These are phyloP conservation scores for Ophiodon elongatus DNA, from an alignment of 2,113 vertebrate genomes.

Conservation along the genomic window DNA sequence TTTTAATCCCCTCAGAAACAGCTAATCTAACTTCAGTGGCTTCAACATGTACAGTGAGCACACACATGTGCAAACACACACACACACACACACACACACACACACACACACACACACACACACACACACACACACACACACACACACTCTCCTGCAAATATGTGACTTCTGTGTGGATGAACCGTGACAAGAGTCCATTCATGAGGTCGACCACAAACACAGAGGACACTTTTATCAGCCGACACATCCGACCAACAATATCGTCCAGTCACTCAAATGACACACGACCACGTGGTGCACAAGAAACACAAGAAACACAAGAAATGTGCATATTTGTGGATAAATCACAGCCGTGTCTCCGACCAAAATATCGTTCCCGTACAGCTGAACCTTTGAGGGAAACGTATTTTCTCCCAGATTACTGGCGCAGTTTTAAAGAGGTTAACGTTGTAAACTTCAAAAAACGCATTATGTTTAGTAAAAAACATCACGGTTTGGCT, in stretches of 20 bases:
- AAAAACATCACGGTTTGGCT: no score
- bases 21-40: conserved; percentile 63
- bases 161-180: conserved; percentile 30
- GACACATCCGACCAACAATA: conserved; percentile 31
- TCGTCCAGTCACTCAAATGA: not conserved
- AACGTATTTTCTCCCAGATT: no score
- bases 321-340: no score
- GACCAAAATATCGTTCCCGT: no score
- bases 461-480: no score
- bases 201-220: conserved; percentile 19
- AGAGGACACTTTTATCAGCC: conserved; percentile 56
- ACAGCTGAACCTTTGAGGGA: no score
- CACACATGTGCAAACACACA: conserved; percentile 18
- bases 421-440: no score
- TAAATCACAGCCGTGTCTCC: no score
- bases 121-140: conserved; percentile 18
- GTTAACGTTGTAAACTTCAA: no score
- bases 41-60: conserved; percentile 33
- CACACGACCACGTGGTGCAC: no score
- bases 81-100: conserved; percentile 26
- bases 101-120: conserved; percentile 33
- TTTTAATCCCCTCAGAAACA: conserved; percentile 65
- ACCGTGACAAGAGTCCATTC: conserved; percentile 40
- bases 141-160: conserved; percentile 11
- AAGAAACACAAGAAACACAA: no score